phyloP scores from a whole-genome alignment of 2,888 invertebrate genomes.

The Serripes groenlandicus region DNA sequence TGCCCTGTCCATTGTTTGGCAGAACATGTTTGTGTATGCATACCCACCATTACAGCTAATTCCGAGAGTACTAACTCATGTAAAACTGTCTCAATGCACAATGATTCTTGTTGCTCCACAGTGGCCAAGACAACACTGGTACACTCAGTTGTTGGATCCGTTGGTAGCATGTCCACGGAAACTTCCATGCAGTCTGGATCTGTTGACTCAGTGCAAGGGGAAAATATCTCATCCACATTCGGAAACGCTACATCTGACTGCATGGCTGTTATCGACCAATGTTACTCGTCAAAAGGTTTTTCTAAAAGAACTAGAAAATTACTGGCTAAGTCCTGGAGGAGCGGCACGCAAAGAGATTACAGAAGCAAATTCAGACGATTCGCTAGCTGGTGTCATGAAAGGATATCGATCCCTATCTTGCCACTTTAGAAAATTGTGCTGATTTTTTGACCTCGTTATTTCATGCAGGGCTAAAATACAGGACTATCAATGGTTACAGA shows the following conservation, averaged over 20 bases:
- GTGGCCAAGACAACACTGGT: constrained; percentile 44
- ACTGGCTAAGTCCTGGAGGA: constrained; percentile 33
- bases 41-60: constrained; percentile 41
- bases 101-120: constrained; percentile 48
- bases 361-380: constrained; percentile 40
- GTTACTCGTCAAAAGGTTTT: constrained; percentile 32
- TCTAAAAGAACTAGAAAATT: constrained; percentile 34
- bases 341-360: constrained; percentile 33
- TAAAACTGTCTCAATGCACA: constrained; percentile 36
- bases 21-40: constrained; percentile 57
- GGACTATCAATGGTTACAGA: constrained; percentile 28
- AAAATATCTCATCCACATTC: constrained; percentile 41
- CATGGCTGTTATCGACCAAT: constrained; percentile 45
- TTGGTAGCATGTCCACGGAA: constrained; percentile 40
- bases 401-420: constrained; percentile 47
- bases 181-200: constrained; percentile 32
- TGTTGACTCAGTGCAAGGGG: constrained; percentile 33
- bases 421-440: constrained; percentile 33
- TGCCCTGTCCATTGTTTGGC: constrained; percentile 58
- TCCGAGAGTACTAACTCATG: constrained; percentile 34
- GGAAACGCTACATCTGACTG: constrained; percentile 14
- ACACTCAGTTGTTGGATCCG: constrained; percentile 25
- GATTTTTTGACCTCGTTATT: constrained; percentile 25
- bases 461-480: constrained; percentile 28
- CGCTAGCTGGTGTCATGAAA: constrained; percentile 51